A percentile compares a stretch with the other conserved stretches of the same genome.
phyloP scores from a whole-genome alignment of 2,113 vertebrate species.

The Piliocolobus tephrosceles region DNA sequence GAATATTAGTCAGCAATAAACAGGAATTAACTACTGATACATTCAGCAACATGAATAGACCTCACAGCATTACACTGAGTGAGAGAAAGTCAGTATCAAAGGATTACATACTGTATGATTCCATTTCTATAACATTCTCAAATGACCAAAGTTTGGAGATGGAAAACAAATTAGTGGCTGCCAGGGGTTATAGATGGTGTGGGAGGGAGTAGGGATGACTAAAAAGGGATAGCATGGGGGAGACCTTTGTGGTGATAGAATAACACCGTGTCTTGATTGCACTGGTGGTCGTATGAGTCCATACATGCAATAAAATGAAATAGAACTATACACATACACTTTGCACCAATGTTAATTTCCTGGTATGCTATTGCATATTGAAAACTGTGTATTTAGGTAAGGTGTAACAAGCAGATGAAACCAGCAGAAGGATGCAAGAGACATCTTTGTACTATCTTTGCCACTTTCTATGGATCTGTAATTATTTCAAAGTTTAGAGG shows the following conservation, averaged over 20 bases:
- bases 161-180: not conserved
- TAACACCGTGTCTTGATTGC: not conserved
- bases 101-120: not conserved
- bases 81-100: not conserved
- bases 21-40: not conserved
- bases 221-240: not conserved
- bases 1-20: not conserved
- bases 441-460: not conserved
- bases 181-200: not conserved
- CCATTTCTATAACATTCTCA: not conserved
- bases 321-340: not conserved
- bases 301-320: not conserved
- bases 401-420: not conserved
- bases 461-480: not conserved
- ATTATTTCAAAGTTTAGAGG: not conserved
- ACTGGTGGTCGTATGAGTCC: not conserved
- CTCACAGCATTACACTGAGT: not conserved
- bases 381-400: not conserved
- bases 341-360: not conserved
- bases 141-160: not conserved
- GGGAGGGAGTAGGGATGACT: not conserved
- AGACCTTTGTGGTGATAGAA: not conserved
- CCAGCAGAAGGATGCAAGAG: not conserved
- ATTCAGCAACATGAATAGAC: not conserved
- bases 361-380: not conserved